Conservation (phyloP, 1,140 invertebrate genomes). For the Ooceraea biroi region DNA sequence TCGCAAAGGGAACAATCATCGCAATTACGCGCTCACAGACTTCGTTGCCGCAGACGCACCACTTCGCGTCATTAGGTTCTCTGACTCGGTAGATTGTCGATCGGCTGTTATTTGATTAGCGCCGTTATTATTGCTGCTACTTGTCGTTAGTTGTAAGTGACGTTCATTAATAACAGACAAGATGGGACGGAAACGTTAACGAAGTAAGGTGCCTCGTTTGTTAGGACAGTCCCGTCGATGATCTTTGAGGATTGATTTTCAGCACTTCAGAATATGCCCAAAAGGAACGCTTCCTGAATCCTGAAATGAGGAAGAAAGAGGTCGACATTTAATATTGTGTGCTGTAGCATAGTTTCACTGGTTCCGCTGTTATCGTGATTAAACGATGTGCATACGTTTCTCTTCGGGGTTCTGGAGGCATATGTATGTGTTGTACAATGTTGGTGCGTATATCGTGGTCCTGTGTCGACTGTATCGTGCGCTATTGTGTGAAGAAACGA, state of each 20-base stretch:
- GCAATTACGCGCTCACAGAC: conserved; percentile 75
- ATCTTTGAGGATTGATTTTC: conserved; percentile 9
- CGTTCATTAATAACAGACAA: not conserved
- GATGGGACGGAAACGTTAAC: not conserved
- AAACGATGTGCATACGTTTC: conserved; percentile 28
- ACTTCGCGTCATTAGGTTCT: conserved; percentile 49
- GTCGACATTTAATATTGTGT: conserved; percentile 58
- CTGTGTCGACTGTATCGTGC: conserved; percentile 47
- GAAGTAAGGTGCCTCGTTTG: not conserved
- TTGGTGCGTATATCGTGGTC: conserved; percentile 11
- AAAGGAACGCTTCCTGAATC: conserved; percentile 14
- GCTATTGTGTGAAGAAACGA: conserved; percentile 64
- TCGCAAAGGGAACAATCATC: conserved; percentile 24
- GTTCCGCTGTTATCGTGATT: conserved; percentile 29
- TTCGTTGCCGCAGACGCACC: conserved; percentile 76
- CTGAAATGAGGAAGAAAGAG: conserved; percentile 70
- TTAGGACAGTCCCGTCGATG: conserved; percentile 12
- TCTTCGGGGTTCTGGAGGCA: conserved; percentile 12
- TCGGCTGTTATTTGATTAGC: conserved; percentile 20
- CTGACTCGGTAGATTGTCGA: conserved; percentile 49
- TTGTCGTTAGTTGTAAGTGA: not conserved
- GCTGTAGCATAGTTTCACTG: conserved; percentile 23
- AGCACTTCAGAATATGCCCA: not conserved
- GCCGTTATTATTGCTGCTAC: not conserved
- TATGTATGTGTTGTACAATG: conserved; percentile 14